Evolutionary conservation across 2,888 invertebrate genomes (phyloP), one percentile per base, ranked within the genome.

Genomic region (Apamea anceps): DNA sequence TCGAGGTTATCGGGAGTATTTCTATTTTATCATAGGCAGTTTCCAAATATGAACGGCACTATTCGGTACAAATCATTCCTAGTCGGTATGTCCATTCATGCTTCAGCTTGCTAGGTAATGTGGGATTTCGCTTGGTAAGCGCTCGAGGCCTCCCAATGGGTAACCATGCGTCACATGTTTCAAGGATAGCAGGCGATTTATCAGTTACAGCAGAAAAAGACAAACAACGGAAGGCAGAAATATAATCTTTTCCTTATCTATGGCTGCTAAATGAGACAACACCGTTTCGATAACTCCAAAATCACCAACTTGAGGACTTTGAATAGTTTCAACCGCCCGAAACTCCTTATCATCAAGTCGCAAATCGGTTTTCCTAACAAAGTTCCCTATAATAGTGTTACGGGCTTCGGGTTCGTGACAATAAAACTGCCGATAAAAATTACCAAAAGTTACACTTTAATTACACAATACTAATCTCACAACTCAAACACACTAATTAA

Each of bases 91-190:
- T 32, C 37, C 32, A 2, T 48, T 81, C 54, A 70, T 51, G 68
- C 70, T 63, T 62, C 80, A 70, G n/a, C 5, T 62, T 62, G 42
- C 70, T 21, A 42, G 12, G 32, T 79, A 79, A 51, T 79, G 57
- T 60, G 25, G n/a, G 45, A 79, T 78, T 60, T 57, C n/a, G 71
- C 54, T 81, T 81, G 57, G 57, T 57, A 45, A 72, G 54, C 72
- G n/a, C 81, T 54, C 45, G 71, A 37, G 81, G 81, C 37, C 81
- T 71, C 25, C 72, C 37, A 57, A 48, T 42, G 57, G 45, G 54
- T 72, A 81, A 48, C 72, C 81, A 72, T 37, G 72, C 72, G 21
- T 51, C 25, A 51, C 66, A n/a, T 10, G 45, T 25, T 60, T 66
- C 42, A 73, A 60, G 51, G 42, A 73, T 51, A 48, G 13, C 72